Conservation (phyloP, 2,113 vertebrate species). For the Thinocorus orbignyianus region DNA sequence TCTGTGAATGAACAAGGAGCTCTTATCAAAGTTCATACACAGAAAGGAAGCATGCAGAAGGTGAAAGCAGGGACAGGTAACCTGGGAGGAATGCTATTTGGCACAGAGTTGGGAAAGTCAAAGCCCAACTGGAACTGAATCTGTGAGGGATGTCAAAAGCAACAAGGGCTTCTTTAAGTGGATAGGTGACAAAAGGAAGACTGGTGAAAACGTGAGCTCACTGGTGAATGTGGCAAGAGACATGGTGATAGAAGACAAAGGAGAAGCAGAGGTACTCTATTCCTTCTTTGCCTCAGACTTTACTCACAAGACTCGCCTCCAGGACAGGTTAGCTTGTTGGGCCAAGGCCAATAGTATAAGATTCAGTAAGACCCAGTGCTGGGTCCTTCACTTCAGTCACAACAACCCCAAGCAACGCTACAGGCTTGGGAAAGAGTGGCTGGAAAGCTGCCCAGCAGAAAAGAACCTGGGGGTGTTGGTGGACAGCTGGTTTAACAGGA, state of each 20-base stretch:
- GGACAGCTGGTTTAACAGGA: no score
- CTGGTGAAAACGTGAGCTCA: not conserved
- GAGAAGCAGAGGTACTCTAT: not conserved
- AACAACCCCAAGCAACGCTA: no score
- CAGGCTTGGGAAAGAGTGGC: no score
- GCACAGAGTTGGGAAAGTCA: not conserved
- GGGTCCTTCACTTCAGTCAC: no score
- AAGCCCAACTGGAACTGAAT: not conserved
- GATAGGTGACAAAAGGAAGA: not conserved
- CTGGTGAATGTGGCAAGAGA: not conserved
- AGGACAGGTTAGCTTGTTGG: not conserved
- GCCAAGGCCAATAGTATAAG: no score
- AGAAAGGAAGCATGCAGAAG: not conserved
- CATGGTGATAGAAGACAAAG: not conserved
- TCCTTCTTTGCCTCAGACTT: not conserved
- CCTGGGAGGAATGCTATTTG: not conserved
- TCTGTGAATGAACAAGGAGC: not conserved
- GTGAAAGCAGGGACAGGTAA: not conserved
- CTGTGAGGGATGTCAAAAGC: not conserved
- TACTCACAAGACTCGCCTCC: not conserved
- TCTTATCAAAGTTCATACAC: not conserved
- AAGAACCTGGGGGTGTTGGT: no score
- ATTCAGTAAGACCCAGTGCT: no score
- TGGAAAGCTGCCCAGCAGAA: no score
- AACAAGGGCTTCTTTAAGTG: not conserved